Base-by-base conservation (phyloP, 2,888 invertebrate genomes). In the Kryphioiulus occultus region DNA sequence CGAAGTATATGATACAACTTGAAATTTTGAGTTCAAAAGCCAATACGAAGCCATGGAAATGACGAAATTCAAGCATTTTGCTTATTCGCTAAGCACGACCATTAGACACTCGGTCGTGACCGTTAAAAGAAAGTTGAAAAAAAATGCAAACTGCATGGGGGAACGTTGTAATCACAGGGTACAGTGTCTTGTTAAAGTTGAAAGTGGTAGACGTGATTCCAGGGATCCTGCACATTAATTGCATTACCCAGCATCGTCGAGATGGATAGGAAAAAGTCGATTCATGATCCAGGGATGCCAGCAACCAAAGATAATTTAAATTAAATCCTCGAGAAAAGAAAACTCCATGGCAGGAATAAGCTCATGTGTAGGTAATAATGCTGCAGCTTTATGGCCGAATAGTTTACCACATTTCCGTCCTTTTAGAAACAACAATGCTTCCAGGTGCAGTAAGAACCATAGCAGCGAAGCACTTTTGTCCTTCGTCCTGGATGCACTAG, bases 321-420 rank as follows among this genome's bases (percentile, higher is more conserved):
- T 78, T 7, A 78, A 78, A 78, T 78, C 26, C 30, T 12, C 26
- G 78, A 78, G 15, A 78, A 78, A 78, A 0, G 30, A 78, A 78
- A 78, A 12, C 30, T 78, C 78, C 78, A 7, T 78, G 78, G 78
- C 78, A 78, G 78, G 78, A 78, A 78, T 78, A 78, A 78, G 78
- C 78, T 78, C 78, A 78, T 78, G 78, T 30, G 78, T 78, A 78
- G 78, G 78, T 78, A 78, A 78, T 78, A 78, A 78, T 30, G 78
- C 78, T 15, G 30, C 78, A 30, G 78, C 78, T 78, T 78, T 30
- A 78, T 15, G 30, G 78, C 30, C 78, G 78, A 78, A 78, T 78
- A 78, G 30, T 78, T 78, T 30, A 78, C 78, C 78, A 30, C 78
- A 78, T 30, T 78, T 78, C 78, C 78, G 26, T 30, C 30, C 78